These are phyloP conservation scores for Chymomyza amoena DNA, from an alignment of 2,888 invertebrate genomes.

Conservation along the genomic window DNA sequence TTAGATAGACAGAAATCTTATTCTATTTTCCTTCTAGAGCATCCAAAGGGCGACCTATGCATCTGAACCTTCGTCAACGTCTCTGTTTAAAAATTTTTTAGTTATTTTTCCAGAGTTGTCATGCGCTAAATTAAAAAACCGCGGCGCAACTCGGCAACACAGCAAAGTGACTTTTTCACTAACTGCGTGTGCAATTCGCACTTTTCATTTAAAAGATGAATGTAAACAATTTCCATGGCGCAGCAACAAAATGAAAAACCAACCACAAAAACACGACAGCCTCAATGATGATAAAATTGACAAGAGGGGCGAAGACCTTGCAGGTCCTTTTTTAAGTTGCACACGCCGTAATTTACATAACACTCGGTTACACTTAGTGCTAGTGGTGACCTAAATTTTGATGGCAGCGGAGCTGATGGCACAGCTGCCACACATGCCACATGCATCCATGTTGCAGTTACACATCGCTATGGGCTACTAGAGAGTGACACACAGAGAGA, in stretches of 20 bases:
- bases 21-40: too few species aligned
- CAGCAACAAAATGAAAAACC: conserved; percentile 1
- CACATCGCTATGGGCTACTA: conserved; percentile 11
- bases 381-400: conserved; percentile 67
- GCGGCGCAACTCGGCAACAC: background rate
- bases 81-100: background rate
- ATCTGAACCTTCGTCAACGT: background rate
- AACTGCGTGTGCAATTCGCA: conserved; percentile 47
- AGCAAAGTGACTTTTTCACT: conserved; percentile 33
- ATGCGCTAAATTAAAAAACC: conserved; percentile 19
- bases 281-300: conserved; percentile 12
- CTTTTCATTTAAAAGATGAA: conserved; percentile 49
- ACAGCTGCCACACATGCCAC: conserved; percentile 12
- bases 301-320: conserved; percentile 19
- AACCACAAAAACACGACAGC: conserved; percentile 1
- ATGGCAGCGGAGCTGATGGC: conserved; percentile 31
- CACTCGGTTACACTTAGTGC: conserved; percentile 70
- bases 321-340: conserved; percentile 55
- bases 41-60: background rate
- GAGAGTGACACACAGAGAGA: background rate
- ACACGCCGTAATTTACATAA: conserved; percentile 64
- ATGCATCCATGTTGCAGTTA: background rate
- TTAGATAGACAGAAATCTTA: too few species aligned
- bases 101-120: conserved; percentile 1
- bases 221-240: conserved; percentile 27